Evolutionary conservation across 2,113 vertebrate species (phyloP), one percentile per base, ranked within the genome.

Genomic region (Lonchura striata): DNA sequence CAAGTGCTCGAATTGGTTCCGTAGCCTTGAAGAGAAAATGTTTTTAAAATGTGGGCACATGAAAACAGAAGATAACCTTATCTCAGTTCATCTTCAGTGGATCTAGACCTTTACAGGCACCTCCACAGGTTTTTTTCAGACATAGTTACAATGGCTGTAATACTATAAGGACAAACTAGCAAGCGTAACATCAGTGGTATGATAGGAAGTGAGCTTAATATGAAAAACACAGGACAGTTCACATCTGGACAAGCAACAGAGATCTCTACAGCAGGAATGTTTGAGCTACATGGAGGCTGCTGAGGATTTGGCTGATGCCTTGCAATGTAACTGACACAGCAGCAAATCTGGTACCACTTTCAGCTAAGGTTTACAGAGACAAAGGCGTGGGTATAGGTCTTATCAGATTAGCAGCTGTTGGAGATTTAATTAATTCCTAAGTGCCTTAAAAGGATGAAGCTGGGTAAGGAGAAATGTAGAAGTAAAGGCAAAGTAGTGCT

Each of bases 1-100:
- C 98, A 71, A 99, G 97, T 20, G 98, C 98, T 71, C 98, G 98
- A 95, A 99, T 99, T 5, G 99, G 99, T 86, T 99, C 98, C 17
- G 97, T 98, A 89, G 97, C 98, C 99, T 99, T 95, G 46, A 97
- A 95, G 90, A 94, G 33, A 91, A 96, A 41, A 82, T 11, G 22
- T 13, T 75, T 93, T 96, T 78, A 56, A 90, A 94, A 94, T 35
- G 47, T 28, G 8, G 50, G 77, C 44, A 39, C 39, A 47, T 25
- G 54, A 66, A 86, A 97, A 53, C 6, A 83, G 28, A 94, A 88
- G 81, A 37, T 20, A 88, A 50, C 37, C n/a, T 18, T 23, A 31
- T 10, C 17, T 56, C 4, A 5, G 25, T 28, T 82, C 16, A 23
- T 35, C 57, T 47, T 39, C 44, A 78, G 42, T 11, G 31, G 9